Evolutionary conservation across 2,888 invertebrate species (phyloP).

Genomic region (Drosophila glabriapex): DNA sequence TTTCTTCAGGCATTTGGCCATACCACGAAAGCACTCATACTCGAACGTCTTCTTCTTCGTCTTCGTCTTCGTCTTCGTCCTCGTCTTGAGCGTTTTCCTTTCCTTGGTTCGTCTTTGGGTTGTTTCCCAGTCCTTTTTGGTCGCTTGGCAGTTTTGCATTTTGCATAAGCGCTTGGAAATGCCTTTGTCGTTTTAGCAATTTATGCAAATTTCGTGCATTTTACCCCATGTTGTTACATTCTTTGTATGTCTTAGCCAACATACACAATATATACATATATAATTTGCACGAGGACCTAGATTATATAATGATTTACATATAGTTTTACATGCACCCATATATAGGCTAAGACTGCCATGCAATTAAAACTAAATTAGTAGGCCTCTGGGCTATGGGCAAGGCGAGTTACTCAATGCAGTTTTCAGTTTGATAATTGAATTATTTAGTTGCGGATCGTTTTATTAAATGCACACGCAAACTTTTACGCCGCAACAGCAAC

Average conservation of each 20-base stretch:
- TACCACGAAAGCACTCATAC: conserved; percentile 28
- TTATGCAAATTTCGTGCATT: conserved; percentile 81
- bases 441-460: conserved; percentile 70
- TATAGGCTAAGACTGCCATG: conserved; percentile 62
- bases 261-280: conserved; percentile 26
- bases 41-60: conserved; percentile 53
- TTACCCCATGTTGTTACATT: conserved; percentile 79
- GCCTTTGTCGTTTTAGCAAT: conserved; percentile 78
- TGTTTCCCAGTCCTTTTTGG: conserved; percentile 47
- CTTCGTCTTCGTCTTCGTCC: conserved; percentile 46
- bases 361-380: conserved; percentile 81
- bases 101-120: conserved; percentile 19
- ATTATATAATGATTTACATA: conserved; percentile 5
- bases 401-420: conserved; percentile 42
- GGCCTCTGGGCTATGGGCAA: conserved; percentile 67
- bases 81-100: conserved; percentile 29
- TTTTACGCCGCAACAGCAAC: conserved; percentile 8
- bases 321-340: conserved; percentile 4
- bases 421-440: conserved; percentile 73
- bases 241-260: conserved; percentile 63
- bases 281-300: conserved; percentile 1
- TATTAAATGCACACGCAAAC: conserved; percentile 59
- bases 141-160: conserved; percentile 71
- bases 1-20: conserved; percentile 72
- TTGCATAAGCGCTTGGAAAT: conserved; percentile 81